These are phyloP conservation scores for Lasioglossum lativentre DNA, from an alignment of 2,888 invertebrate species.

Conservation along the genomic window DNA sequence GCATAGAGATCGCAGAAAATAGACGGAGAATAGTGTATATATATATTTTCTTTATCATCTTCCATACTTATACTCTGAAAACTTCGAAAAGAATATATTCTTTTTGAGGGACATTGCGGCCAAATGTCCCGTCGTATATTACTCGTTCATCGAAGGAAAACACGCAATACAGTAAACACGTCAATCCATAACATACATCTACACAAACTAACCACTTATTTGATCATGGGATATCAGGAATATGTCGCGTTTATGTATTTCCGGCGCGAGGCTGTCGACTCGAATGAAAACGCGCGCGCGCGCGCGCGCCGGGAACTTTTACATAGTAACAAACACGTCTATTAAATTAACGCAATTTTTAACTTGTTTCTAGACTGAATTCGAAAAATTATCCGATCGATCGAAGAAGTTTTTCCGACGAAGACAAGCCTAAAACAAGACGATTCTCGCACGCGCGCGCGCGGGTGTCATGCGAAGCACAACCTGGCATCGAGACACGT, in stretches of 20 bases:
- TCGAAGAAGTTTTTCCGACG: neutral
- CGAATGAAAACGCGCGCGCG: neutral
- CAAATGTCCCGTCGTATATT: conserved; percentile 15
- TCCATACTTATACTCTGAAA: conserved; percentile 45
- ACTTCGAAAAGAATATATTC: conserved; percentile 53
- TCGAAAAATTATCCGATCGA: neutral
- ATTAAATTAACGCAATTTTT: neutral
- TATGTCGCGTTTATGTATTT: conserved; percentile 43
- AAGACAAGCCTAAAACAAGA: neutral
- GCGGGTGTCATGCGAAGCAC: neutral
- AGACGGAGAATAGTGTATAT: conserved; percentile 53
- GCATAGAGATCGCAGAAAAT: conserved; percentile 71
- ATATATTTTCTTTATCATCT: conserved; percentile 29
- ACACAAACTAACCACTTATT: conserved; percentile 46
- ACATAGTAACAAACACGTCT: too few species aligned
- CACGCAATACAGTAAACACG: conserved; percentile 59
- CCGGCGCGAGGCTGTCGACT: neutral
- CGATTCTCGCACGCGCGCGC: neutral
- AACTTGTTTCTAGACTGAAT: neutral
- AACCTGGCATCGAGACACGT: conserved; percentile 19
- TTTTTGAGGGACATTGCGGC: neutral
- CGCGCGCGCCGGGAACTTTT: too few species aligned
- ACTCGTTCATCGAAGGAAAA: conserved; percentile 50
- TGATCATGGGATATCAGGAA: conserved; percentile 44
- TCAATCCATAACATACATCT: conserved; percentile 53